Evolutionary conservation across 2,113 vertebrate species (phyloP), one percentile per base, ranked within the genome.

Genomic region (Neotoma lepida): DNA sequence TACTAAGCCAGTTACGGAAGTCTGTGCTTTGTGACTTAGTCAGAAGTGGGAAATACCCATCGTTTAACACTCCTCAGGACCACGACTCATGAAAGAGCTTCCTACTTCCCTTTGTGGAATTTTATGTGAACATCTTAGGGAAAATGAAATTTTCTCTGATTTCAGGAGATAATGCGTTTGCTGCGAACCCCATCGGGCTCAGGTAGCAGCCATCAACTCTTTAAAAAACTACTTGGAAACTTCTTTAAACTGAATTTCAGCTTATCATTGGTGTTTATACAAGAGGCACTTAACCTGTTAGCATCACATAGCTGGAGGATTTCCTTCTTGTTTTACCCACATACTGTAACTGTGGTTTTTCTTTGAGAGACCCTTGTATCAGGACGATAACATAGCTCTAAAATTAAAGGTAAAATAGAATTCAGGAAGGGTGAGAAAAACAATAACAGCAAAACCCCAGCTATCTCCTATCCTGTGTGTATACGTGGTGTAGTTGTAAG

Each of bases 211-310:
- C 39, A 80, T 41, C 41, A 88, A 26, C n/a, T 74, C 9, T 49
- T 33, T 64, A 39, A 30, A 84, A 39, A 84, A 61, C 76, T 39
- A 63, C 44, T 77, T 63, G 41, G 22, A 70, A 90, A 35, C 20
- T 93, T 8, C 30, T 9, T 92, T 91, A 9, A 84, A 78, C 39
- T 78, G n/a, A 54, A 77, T 87, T 91, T 94, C 46, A 95, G 33
- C 33, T 78, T 4, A 56, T 64, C 70, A 61, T 68, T 64, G 87
- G 24, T 90, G 77, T 90, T 88, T 56, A 41, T 17, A 76, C 0
- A 66, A 84, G 58, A 88, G 56, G 81, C 12, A 74, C 2, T 90
- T 93, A 86, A 24, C 51, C 74, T 68, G 28, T 86, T 9, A 80
- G 30, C 15, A 73, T 77, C 73, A 58, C 30, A 33, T 28, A 63